phyloP scores from a whole-genome alignment of 2,888 invertebrate genomes.

The Lordiphosa fenestrarum region DNA sequence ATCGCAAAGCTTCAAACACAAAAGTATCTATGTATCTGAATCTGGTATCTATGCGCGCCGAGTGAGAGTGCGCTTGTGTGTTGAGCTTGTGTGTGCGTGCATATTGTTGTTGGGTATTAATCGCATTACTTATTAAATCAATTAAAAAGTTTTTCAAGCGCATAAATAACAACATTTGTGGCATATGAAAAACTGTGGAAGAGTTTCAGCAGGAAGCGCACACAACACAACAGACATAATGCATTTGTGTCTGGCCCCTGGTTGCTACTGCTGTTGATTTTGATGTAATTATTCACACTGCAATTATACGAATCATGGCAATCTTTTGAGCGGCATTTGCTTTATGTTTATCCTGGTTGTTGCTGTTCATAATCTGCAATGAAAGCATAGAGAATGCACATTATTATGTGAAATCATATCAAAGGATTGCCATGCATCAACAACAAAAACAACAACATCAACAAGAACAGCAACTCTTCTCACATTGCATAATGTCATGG shows the following conservation, averaged over 20 bases:
- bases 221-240: slow-evolving; percentile 40
- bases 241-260: slow-evolving; percentile 11
- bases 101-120: slow-evolving; percentile 56
- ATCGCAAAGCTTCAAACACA: slow-evolving; percentile 5
- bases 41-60: neutral
- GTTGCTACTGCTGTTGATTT: slow-evolving; percentile 49
- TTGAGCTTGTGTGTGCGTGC: slow-evolving; percentile 8
- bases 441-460: slow-evolving; percentile 40
- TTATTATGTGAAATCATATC: slow-evolving; percentile 72
- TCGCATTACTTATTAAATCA: slow-evolving; percentile 74
- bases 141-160: slow-evolving; percentile 72
- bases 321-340: slow-evolving; percentile 46
- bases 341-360: slow-evolving; percentile 29
- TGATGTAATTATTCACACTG: slow-evolving; percentile 73
- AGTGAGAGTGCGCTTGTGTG: neutral
- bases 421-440: slow-evolving; percentile 60
- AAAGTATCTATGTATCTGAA: slow-evolving; percentile 14
- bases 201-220: neutral
- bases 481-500: slow-evolving; percentile 64
- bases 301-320: slow-evolving; percentile 69
- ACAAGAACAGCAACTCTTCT: slow-evolving; percentile 7
- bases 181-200: slow-evolving; percentile 13
- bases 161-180: slow-evolving; percentile 70
- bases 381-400: slow-evolving; percentile 53
- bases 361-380: slow-evolving; percentile 68